These are phyloP conservation scores for Drosophila arizonae DNA, from an alignment of 1,140 invertebrate genomes.

Conservation along the genomic window DNA sequence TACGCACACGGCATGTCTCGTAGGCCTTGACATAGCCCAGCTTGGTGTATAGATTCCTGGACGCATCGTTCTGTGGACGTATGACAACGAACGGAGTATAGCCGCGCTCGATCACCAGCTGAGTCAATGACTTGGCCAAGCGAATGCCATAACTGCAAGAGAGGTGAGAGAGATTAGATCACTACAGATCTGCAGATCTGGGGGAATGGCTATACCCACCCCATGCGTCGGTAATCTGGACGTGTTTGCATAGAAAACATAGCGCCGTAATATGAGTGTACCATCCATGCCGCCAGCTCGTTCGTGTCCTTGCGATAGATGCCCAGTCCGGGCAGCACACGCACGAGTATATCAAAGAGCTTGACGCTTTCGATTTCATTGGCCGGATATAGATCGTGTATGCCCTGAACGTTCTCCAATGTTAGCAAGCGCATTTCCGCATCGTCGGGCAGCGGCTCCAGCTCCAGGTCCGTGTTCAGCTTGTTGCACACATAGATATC, in stretches of 20 bases:
- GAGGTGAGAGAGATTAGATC: not conserved
- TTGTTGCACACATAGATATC: conserved; percentile 89
- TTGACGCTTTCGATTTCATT: conserved; percentile 92
- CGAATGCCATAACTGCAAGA: conserved; percentile 85
- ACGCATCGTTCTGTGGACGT: conserved; percentile 92
- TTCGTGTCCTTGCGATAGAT: conserved; percentile 87
- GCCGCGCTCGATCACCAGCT: conserved; percentile 88
- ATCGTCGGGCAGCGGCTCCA: conserved; percentile 86
- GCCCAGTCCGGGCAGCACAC: conserved; percentile 89
- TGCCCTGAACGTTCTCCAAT: conserved; percentile 89
- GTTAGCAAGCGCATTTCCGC: conserved; percentile 88
- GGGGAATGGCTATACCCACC: conserved; percentile 79
- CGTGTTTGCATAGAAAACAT: conserved; percentile 96
- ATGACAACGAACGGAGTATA: conserved; percentile 93
- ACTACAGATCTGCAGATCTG: not conserved
- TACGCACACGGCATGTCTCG: conserved; percentile 89
- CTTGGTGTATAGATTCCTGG: conserved; percentile 90
- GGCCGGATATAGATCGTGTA: conserved; percentile 92
- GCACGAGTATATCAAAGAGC: conserved; percentile 90
- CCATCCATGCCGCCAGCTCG: conserved; percentile 91
- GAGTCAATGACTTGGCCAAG: conserved; percentile 87
- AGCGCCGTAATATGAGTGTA: conserved; percentile 93
- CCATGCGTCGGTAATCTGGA: conserved; percentile 91
- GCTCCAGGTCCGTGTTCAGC: conserved; percentile 84
- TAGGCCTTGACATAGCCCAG: conserved; percentile 90